Conservation (phyloP, 2,797 vertebrate genomes). For the Hozukius guyotensis region DNA sequence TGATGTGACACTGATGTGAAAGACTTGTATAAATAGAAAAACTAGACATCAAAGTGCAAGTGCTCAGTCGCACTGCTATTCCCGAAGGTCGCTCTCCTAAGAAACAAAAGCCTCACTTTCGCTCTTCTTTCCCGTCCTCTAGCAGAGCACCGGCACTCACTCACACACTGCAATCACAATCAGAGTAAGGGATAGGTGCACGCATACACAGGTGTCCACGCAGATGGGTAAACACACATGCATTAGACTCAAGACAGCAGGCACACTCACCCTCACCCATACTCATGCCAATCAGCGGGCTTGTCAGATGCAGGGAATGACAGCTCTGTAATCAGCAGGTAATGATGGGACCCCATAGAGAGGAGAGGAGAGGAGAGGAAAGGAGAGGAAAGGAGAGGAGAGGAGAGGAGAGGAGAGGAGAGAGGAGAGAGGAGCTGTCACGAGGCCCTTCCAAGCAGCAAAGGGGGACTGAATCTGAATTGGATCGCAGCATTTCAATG, state of each 20-base stretch:
- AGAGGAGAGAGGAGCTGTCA: conserved; percentile 52
- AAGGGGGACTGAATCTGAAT: conserved; percentile 61
- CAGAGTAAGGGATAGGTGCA: conserved; percentile 54
- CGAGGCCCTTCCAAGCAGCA: conserved; percentile 58
- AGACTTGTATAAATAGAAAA: conserved; percentile 35
- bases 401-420: not conserved
- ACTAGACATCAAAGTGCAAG: conserved; percentile 11
- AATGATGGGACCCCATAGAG: conserved; percentile 56
- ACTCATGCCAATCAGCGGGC: conserved; percentile 61
- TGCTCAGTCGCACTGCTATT: conserved; percentile 11
- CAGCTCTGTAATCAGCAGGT: conserved; percentile 76
- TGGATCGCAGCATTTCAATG: conserved; percentile 63
- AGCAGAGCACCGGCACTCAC: conserved; percentile 4
- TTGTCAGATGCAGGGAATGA: conserved; percentile 55
- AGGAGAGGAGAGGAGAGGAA: not conserved
- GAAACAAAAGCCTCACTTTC: conserved; percentile 39
- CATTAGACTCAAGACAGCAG: conserved; percentile 40
- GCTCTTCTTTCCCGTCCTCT: not conserved
- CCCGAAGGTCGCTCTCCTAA: conserved; percentile 18
- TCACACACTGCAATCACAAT: conserved; percentile 66
- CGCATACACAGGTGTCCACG: conserved; percentile 43
- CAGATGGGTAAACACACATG: conserved; percentile 50
- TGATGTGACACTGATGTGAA: conserved; percentile 28
- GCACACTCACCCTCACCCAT: conserved; percentile 30
- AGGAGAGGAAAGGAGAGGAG: not conserved